Percentiles rank a stretch among this genome's conserved stretches.
Conservation (phyloP, 2,113 vertebrate species). For the Sarotherodon lohbergeri region DNA sequence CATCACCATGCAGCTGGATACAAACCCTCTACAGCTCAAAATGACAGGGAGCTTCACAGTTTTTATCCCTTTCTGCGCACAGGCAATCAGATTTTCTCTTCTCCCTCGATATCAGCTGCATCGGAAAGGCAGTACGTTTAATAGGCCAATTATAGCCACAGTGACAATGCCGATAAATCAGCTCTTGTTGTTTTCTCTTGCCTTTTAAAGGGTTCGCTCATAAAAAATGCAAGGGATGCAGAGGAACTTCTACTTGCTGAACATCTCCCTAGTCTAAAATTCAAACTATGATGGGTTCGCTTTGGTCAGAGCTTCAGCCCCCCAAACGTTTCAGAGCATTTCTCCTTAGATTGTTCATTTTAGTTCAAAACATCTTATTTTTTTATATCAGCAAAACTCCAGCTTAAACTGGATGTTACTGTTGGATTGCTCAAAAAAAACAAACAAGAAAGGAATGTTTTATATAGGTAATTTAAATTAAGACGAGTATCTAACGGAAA, state of each 20-base stretch:
- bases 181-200: slow-evolving; percentile 8
- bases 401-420: not conserved
- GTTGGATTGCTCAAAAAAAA: not conserved
- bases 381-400: not conserved
- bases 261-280: not conserved
- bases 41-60: not conserved
- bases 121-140: slow-evolving; percentile 9
- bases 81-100: not conserved
- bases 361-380: not conserved
- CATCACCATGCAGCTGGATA: not conserved
- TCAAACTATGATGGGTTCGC: not conserved
- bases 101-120: not conserved
- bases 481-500: not conserved
- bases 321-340: not conserved
- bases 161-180: slow-evolving; percentile 29
- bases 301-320: not conserved
- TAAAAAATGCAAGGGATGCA: slow-evolving; percentile 1
- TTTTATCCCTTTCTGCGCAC: not conserved
- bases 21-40: not conserved
- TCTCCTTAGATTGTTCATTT: not conserved
- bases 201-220: not conserved
- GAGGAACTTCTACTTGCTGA: not conserved
- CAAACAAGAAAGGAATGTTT: not conserved
- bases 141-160: slow-evolving; percentile 20
- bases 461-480: not conserved